These are phyloP conservation scores for Prolemur simus DNA, from an alignment of 2,113 vertebrate genomes.

Conservation along the genomic window DNA sequence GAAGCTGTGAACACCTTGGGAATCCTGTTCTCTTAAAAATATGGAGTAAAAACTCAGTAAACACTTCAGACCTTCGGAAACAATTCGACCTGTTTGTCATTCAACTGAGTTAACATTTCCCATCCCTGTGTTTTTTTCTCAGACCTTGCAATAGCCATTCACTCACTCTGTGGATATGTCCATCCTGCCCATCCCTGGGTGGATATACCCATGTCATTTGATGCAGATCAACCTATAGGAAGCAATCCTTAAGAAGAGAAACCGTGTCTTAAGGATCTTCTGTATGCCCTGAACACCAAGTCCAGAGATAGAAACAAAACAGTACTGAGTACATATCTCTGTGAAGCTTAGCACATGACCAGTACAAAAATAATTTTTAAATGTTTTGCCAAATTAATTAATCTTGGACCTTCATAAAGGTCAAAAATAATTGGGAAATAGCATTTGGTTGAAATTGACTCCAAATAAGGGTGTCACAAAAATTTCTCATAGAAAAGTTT, in stretches of 20 bases:
- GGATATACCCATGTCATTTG: background rate
- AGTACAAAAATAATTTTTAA: background rate
- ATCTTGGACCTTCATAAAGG: background rate
- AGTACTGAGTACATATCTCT: background rate
- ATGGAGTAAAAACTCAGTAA: background rate
- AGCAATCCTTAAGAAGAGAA: background rate
- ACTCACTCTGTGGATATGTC: background rate
- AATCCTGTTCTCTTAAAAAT: background rate
- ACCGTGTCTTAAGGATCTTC: background rate
- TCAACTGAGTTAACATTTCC: background rate
- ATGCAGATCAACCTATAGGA: background rate
- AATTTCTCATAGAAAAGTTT: background rate
- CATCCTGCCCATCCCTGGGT: background rate
- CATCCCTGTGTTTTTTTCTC: background rate
- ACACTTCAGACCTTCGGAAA: background rate
- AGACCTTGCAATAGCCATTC: background rate
- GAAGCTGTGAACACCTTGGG: background rate
- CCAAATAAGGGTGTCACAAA: background rate
- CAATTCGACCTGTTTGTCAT: background rate
- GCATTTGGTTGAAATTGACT: slow-evolving; percentile 2
- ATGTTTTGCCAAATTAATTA: background rate
- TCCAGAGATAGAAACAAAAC: background rate
- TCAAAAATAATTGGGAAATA: slow-evolving; percentile 1
- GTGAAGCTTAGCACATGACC: background rate
- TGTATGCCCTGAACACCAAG: background rate